phyloP scores from a whole-genome alignment of 2,113 vertebrate species.

The Cololabis saira region DNA sequence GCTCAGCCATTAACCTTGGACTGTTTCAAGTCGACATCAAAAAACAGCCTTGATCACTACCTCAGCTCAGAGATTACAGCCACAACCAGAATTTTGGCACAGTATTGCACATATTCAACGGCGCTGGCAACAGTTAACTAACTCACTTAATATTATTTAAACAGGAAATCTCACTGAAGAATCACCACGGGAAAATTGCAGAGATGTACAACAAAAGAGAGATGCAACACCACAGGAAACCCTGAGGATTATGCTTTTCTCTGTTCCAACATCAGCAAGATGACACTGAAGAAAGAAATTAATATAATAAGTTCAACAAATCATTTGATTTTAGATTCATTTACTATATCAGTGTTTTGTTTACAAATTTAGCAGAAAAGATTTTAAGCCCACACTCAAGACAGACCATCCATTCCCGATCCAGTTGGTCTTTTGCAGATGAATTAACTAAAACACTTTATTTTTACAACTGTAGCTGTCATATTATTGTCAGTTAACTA shows the following conservation, averaged over 20 bases:
- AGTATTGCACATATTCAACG: conserved; percentile 3
- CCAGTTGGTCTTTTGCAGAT: too few relatives aligned
- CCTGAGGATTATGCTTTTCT: not conserved
- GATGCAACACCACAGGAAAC: conserved; percentile 5
- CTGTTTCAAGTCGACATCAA: conserved; percentile 59
- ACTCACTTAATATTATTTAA: not conserved
- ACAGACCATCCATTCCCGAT: too few relatives aligned
- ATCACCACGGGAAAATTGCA: not conserved
- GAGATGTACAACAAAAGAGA: not conserved
- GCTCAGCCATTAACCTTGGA: conserved; percentile 62
- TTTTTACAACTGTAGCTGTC: too few relatives aligned
- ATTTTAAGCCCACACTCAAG: not conserved
- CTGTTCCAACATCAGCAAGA: conserved; percentile 2
- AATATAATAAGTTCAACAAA: too few relatives aligned
- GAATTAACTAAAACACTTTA: too few relatives aligned
- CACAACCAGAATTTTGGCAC: conserved; percentile 35
- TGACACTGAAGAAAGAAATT: not conserved
- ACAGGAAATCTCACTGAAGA: not conserved
- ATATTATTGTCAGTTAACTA: too few relatives aligned
- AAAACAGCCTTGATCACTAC: conserved; percentile 35
- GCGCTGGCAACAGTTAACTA: conserved; percentile 11
- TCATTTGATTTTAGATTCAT: too few relatives aligned
- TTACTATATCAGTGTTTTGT: too few relatives aligned
- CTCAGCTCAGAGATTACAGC: conserved; percentile 30
- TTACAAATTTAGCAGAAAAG: not conserved